Evolutionary conservation across 2,888 invertebrate species (phyloP), one percentile per base, ranked within the genome.

Genomic region (Eupithecia subumbrata): DNA sequence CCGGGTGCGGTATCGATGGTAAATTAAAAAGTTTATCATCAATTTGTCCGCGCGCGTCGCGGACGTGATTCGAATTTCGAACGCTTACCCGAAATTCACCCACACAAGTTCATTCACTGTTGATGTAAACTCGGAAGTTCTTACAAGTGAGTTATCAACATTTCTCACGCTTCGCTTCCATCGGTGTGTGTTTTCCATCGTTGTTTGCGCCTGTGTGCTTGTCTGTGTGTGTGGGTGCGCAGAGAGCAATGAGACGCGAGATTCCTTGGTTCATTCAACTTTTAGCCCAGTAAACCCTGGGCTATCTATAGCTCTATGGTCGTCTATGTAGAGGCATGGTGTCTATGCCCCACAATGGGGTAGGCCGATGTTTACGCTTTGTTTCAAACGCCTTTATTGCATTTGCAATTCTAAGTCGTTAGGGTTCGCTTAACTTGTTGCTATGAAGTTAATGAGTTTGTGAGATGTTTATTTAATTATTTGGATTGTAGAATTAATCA

Each of bases 261-360:
- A 89, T 91, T 89, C 91, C 90, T 90, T 89, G 91, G 94, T 93
- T 92, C 94, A 87, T 95, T 95, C 94, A 95, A 93, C 95, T 95
- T 95, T 93, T 95, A 95, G 94, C 95, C 95, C 91, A 95, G 94
- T 95, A 94, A 95, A 95, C 95, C 95, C 92, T 87, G 89, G 87
- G 88, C 81, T 87, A 87, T 84, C 87, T 90, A 88, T 90, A 88
- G 87, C 82, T 84, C 80, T 84, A 82, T 81, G 74, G 80, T 78
- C 85, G 80, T 82, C 60, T 69, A 79, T 80, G 84, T 84, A 85
- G 84, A 81, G 83, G 81, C 82, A 84, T 85, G 85, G 85, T 84
- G 83, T 85, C 86, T 85, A 80, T 77, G 76, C 22, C 56, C 69
- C 30, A 76, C 74, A 74, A 76, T 76, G 76, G 78, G 77, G 75